Evolutionary conservation across 2,113 vertebrate genomes (phyloP), one percentile per base, ranked within the genome.

Genomic region (Polypterus senegalus): DNA sequence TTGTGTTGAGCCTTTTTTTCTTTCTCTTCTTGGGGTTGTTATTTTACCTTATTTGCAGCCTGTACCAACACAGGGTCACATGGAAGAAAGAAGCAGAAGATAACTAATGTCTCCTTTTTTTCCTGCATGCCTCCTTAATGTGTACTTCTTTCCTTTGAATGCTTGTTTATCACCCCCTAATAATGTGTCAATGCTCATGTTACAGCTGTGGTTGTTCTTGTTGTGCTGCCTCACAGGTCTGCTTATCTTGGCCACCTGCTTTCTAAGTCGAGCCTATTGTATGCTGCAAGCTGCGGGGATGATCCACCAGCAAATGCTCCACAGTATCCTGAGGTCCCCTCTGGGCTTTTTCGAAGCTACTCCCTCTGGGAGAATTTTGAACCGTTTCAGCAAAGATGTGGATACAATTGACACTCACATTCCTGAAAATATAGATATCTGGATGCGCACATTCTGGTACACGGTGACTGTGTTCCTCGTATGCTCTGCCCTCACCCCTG

Each of bases 381-480:
- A 89, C 77, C 86, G 86, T 76, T 88, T 89, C 81, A 76, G 81
- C 80, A 86, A 84, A 77, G 87, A 89, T 67, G 68, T 87, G 75
- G 87, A 89, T 71, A 69, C 81, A 68, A 85, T 89, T 80, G 87
- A 89, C 75, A 70, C 71, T 61, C 58, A 74, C 65, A 82, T 89
- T 71, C 87, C 87, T 61, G 79, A 87, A 0, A 85, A 88, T 80
- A 79, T 86, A 76, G 86, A 86, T 78, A 85, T 88, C 76, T 87
- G 86, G 86, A 86, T 88, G 81, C 84, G 82, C 80, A 86, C 85
- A 75, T 84, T 86, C 82, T 88, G 83, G 84, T 87, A 86, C 79
- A 88, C 85, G 70, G 76, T 83, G 74, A 82, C 79, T 76, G 86
- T 88, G 81, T 81, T 88, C 81, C 70, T 86, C 78, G 76, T 85